Conservation (phyloP, 2,797 vertebrate genomes). For the Notamacropus eugenii region DNA sequence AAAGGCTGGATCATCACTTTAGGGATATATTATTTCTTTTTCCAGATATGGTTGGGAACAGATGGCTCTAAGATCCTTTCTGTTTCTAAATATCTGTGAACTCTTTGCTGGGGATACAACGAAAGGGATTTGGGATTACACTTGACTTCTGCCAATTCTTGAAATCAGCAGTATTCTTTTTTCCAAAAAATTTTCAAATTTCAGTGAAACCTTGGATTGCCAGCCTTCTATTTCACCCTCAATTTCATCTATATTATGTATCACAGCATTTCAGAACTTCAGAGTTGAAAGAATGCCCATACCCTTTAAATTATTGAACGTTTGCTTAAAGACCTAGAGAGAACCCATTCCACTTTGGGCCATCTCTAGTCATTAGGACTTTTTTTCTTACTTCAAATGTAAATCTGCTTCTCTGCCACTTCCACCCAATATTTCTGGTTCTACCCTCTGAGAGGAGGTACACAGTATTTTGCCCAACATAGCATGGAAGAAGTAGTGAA, state of each 20-base stretch:
- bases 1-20: not conserved
- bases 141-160: not conserved
- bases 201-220: not conserved
- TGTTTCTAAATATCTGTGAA: not conserved
- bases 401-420: not conserved
- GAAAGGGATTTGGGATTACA: not conserved
- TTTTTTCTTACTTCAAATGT: not conserved
- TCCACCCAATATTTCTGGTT: not conserved
- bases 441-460: not conserved
- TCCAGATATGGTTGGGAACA: not conserved
- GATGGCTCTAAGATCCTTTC: not conserved
- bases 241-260: not conserved
- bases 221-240: not conserved
- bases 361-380: not conserved
- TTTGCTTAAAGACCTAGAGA: not conserved
- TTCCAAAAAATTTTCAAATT: not conserved
- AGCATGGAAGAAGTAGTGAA: slow-evolving; percentile 27
- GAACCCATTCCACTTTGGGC: not conserved
- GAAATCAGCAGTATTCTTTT: not conserved
- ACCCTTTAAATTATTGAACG: not conserved
- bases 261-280: not conserved
- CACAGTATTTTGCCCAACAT: slow-evolving; percentile 30
- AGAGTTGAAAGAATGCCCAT: not conserved
- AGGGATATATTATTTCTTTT: not conserved
- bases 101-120: not conserved